Base-by-base conservation (phyloP, 2,888 invertebrate species). In the Dasysyrphus albostriatus region DNA sequence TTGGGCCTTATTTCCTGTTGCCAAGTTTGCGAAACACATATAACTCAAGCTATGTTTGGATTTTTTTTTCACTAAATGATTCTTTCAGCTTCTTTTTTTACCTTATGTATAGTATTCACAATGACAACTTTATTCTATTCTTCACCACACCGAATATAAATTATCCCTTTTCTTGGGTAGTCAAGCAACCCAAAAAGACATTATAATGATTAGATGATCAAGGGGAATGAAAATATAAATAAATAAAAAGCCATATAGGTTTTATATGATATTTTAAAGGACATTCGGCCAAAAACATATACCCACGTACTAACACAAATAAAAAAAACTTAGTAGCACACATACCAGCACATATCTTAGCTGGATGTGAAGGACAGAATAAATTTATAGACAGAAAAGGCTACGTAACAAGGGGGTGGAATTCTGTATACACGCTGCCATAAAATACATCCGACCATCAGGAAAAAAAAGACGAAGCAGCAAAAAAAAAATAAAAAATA, bases 121-220 rank as follows among this genome's bases (percentile, higher is more conserved):
- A 12, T 37, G 49, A 67, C 19, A 67, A 67, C 51, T 67, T 67
- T 37, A 51, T 67, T 51, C n/a, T n/a, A 2, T 19, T 61, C 39
- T 51, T 16, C 49, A 47, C 63, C 56, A 44, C 61, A 70, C 49
- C 63, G 42, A 70, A 58, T 69, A 87, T 83, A 83, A 83, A 83
- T 87, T 83, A 87, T 83, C 87, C 87, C 74, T 79, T 83, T 87
- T 67, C 67, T 56, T 69, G 58, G 63, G 56, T 39, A 75, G 47
- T 67, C 78, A 83, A 82, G 77, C 73, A 78, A 47, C 69, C 72
- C 63, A 82, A 78, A 77, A 78, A 78, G 69, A 69, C 82, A 85
- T 77, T 82, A 56, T 77, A 78, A 70, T 61, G 67, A 82, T 78
- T 70, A 70, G 74, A 74, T 78, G 87, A 70, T 74, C 72, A 74